phyloP scores from a whole-genome alignment of 1,140 invertebrate genomes.

The Lethocerus indicus region DNA sequence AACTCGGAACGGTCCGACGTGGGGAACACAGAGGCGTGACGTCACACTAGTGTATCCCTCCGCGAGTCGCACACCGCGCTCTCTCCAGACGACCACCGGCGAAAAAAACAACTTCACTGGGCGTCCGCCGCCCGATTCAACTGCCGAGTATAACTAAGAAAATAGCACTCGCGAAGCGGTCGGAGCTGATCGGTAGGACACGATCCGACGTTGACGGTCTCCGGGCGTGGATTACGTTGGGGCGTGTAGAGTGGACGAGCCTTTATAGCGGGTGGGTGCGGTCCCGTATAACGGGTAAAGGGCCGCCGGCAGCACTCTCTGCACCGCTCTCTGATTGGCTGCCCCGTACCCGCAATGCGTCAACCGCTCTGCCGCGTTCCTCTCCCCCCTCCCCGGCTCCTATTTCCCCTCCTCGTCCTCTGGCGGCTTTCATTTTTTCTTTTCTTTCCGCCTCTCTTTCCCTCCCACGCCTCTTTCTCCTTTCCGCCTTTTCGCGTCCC shows the following conservation, averaged over 20 bases:
- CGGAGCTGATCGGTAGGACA: neutral
- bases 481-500: no score
- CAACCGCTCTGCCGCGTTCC: slow-evolving; percentile 25
- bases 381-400: neutral
- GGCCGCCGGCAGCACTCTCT: slow-evolving; percentile 18
- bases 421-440: no score
- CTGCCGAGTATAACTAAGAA: neutral
- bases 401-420: no score
- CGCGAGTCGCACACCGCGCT: neutral
- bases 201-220: neutral
- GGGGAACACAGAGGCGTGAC: no score
- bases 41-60: neutral
- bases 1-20: no score
- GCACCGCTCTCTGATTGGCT: slow-evolving; percentile 38
- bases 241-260: slow-evolving; percentile 20
- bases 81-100: neutral
- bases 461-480: no score
- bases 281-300: slow-evolving; percentile 38
- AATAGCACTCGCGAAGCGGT: neutral
- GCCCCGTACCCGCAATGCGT: slow-evolving; percentile 66
- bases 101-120: neutral
- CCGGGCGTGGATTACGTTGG: slow-evolving; percentile 20
- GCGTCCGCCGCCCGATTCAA: neutral
- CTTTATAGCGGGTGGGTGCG: slow-evolving; percentile 42
- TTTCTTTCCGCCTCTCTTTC: no score